Conservation (phyloP, 2,888 invertebrate species). For the Leptinotarsa rubiginosa region DNA sequence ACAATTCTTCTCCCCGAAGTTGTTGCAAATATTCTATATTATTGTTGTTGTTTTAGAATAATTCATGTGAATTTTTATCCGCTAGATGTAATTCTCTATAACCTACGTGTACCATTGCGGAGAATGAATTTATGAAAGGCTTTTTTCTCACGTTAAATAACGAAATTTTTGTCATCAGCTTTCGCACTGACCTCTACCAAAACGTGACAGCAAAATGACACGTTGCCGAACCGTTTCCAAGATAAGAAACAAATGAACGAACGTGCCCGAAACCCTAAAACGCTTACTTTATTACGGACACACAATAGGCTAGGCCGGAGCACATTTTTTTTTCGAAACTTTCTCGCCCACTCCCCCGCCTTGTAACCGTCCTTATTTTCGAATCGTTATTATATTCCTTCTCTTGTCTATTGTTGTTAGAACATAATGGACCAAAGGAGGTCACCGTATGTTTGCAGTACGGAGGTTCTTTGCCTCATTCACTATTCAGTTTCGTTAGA, state of each 20-base stretch:
- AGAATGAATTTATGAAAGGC: too few species aligned
- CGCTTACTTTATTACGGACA: slow-evolving; percentile 2
- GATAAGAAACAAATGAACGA: background rate
- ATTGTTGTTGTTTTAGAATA: too few species aligned
- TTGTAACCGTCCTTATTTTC: slow-evolving; percentile 39
- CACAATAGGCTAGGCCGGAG: slow-evolving; percentile 8
- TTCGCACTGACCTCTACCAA: background rate
- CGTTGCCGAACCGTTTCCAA: slow-evolving; percentile 2
- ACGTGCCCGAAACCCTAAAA: slow-evolving; percentile 7
- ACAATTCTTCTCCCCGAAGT: too few species aligned
- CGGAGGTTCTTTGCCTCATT: slow-evolving; percentile 4
- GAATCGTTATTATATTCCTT: slow-evolving; percentile 46
- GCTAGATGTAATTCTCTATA: too few species aligned
- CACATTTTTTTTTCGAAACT: slow-evolving; percentile 3
- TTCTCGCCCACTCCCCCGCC: slow-evolving; percentile 18
- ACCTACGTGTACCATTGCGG: too few species aligned
- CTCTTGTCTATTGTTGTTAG: slow-evolving; percentile 47
- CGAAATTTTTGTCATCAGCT: background rate
- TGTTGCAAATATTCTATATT: too few species aligned
- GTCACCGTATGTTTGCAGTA: slow-evolving; percentile 36
- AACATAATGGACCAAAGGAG: slow-evolving; percentile 41
- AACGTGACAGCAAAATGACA: slow-evolving; percentile 1
- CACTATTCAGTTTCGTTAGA: slow-evolving; percentile 11
- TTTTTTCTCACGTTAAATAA: background rate
- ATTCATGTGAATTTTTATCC: too few species aligned